Base-by-base conservation (phyloP, 2,113 vertebrate genomes). In the Glaucidium brasilianum region DNA sequence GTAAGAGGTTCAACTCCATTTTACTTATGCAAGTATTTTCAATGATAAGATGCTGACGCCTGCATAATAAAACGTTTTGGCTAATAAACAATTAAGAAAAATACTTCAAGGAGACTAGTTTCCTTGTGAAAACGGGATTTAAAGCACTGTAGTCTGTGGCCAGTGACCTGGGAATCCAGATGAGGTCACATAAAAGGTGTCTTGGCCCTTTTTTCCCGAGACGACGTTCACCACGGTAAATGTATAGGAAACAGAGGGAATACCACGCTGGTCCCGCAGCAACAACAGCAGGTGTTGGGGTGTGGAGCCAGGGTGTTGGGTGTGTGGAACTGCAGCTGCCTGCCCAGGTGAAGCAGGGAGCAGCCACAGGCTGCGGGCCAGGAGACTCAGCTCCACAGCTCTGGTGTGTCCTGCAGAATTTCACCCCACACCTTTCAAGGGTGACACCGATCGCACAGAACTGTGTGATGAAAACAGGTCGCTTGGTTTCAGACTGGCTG, bases 261-360 rank as follows among this genome's bases (percentile, higher is more conserved):
- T 5, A 2, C 0, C 1, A 11, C 0, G 12, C 30, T 0, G 1
- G 34, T 11, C 37, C 59, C 6, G 2, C 50, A 69, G 55, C 55
- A 58, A 39, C 0, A 4, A 22, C 27, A 39, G 29, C 3, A 5
- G 39, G 20, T 25, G 25, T 10, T 9, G 4, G 49, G 37, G 12
- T 2, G 5, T 1, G 0, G 52, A 26, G 16, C 12, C 2, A 1
- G 32, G 20, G 12, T n/a, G 23, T 43, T 32, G 52, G 26, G 19
- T 18, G 19, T 32, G 19, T 11, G 34, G 37, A 47, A n/a, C 47
- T 60, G n/a, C 2, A 1, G 17, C 74, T 62, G 37, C 41, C 52
- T 43, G 34, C 5, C 47, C 34, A 2, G 26, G 3, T 12, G 62
- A 41, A 20, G 62, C 34, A 18, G 22, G 52, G 67, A 68, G 30